These are phyloP conservation scores for Platyscapa corneri DNA, from an alignment of 1,140 invertebrate species.

Conservation along the genomic window DNA sequence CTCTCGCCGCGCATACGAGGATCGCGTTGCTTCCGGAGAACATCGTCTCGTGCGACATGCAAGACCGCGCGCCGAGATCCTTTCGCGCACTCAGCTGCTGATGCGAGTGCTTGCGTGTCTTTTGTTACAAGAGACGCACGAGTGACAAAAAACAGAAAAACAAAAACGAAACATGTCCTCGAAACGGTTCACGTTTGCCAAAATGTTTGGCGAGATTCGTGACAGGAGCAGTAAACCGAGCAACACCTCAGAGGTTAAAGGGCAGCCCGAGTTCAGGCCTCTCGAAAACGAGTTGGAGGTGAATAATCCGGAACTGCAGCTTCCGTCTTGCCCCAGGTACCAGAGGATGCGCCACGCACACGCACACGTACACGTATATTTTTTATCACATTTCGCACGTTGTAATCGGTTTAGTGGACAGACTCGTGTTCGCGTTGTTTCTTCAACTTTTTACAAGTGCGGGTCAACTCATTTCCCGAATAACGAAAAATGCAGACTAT, in stretches of 20 bases:
- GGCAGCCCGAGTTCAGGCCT: neutral
- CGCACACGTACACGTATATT: no score
- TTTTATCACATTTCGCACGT: no score
- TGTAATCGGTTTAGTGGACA: no score
- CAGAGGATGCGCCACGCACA: no score
- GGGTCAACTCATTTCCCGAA: no score
- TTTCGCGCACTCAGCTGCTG: neutral
- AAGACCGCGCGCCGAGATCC: neutral
- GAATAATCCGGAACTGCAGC: neutral
- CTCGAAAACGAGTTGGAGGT: neutral
- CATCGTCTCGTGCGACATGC: neutral
- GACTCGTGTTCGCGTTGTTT: no score
- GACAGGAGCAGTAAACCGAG: neutral
- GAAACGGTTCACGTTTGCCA: neutral
- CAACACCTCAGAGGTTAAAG: neutral
- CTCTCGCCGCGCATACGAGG: neutral
- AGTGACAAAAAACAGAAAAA: no score
- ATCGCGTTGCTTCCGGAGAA: neutral
- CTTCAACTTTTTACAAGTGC: no score
- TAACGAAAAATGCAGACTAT: no score
- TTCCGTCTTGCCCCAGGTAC: no score
- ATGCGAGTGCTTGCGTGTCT: neutral
- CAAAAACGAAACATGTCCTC: neutral
- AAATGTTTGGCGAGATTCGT: neutral
- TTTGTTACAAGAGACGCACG: neutral